Evolutionary conservation across 2,888 invertebrate genomes (phyloP), one percentile per base, ranked within the genome.

Genomic region (Tanytarsus gracilentus): DNA sequence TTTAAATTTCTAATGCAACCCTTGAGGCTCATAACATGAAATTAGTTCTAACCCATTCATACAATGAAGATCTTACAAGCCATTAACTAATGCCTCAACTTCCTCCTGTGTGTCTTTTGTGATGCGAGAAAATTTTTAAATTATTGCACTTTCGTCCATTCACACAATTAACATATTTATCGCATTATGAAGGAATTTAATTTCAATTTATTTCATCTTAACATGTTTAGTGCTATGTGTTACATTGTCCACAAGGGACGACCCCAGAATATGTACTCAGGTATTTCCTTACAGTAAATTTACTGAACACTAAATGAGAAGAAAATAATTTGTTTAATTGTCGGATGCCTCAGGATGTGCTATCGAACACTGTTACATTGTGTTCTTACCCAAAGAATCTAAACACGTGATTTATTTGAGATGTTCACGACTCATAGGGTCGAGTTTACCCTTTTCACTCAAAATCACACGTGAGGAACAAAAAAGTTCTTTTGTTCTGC

Each of bases 111-210:
- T 55, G 11, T 55, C 55, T 55, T 16, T 27, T 18, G 21, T 40
- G n/a, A n/a, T n/a, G n/a, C n/a, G n/a, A n/a, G n/a, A n/a, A n/a
- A n/a, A n/a, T n/a, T n/a, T n/a, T n/a, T n/a, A n/a, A n/a, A n/a
- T n/a, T n/a, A n/a, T n/a, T n/a, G n/a, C n/a, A n/a, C n/a, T n/a
- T n/a, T n/a, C n/a, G n/a, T n/a, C n/a, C n/a, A n/a, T n/a, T n/a
- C n/a, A 55, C 55, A 26, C 55, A 55, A 55, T 55, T 40, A 36
- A 55, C 55, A 55, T 55, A 55, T 55, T 55, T 40, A 55, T 23
- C 55, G 40, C 55, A 55, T 55, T 55, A 55, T 55, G 33, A 55
- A 40, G 55, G 21, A 55, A 55, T 55, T 55, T 33, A 55, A 55
- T 55, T 55, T 55, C 55, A 55, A 55, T 55, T 55, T 29, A 25